A percentile compares a stretch with the other conserved stretches of the same genome.
Conservation (phyloP, 2,113 vertebrate species). For the Epinephelus cyanopodus region DNA sequence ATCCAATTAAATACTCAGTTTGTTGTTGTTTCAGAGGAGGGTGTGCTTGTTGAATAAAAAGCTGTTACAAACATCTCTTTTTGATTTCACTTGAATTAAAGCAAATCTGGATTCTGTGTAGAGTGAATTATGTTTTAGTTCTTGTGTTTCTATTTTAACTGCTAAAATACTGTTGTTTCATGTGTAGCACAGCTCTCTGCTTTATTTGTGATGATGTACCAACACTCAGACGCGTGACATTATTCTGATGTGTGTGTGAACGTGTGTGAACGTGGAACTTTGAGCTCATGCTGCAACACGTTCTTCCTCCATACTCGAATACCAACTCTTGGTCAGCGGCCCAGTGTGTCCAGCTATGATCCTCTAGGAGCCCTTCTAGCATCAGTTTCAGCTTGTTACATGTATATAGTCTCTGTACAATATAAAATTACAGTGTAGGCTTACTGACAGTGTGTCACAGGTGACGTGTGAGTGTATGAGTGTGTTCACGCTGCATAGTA, state of each 20-base stretch:
- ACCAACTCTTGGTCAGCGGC: too few relatives aligned
- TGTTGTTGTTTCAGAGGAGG: constrained; percentile 27
- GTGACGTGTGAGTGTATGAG: too few relatives aligned
- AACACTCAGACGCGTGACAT: background rate
- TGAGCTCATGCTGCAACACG: too few relatives aligned
- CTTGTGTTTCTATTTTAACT: background rate
- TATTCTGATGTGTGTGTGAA: background rate
- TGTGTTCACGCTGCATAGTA: too few relatives aligned
- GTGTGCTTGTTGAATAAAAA: constrained; percentile 2
- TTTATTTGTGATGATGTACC: background rate
- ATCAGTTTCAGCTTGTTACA: too few relatives aligned
- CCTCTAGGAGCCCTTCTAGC: too few relatives aligned
- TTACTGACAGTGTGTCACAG: too few relatives aligned
- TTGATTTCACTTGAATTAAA: background rate
- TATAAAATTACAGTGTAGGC: too few relatives aligned
- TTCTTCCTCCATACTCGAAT: too few relatives aligned
- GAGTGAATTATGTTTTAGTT: background rate
- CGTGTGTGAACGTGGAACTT: background rate
- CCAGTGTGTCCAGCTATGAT: too few relatives aligned
- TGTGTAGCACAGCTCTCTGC: background rate
- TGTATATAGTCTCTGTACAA: too few relatives aligned
- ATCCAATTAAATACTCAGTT: constrained; percentile 57
- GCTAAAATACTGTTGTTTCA: background rate
- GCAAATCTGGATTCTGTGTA: background rate
- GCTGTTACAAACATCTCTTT: constrained; percentile 3